phyloP scores from a whole-genome alignment of 2,888 invertebrate genomes.

The Folsomia candida region DNA sequence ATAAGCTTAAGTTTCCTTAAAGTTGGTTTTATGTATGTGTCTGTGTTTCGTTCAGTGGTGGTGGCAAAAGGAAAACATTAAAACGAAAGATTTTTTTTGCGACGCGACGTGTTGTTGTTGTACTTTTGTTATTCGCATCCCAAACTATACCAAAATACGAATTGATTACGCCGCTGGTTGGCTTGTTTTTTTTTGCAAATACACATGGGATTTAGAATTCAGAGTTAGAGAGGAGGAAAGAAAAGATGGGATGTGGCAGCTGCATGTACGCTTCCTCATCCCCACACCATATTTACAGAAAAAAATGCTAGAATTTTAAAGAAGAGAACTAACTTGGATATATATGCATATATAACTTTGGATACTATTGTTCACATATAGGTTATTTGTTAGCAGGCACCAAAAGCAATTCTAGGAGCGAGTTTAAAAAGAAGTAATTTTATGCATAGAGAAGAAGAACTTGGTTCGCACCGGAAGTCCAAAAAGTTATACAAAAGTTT shows the following conservation, averaged over 20 bases:
- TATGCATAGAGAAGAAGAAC: slow-evolving; percentile 10
- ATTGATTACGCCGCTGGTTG: slow-evolving; percentile 13
- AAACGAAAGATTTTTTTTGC: not conserved
- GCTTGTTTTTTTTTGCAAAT: slow-evolving; percentile 6
- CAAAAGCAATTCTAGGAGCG: slow-evolving; percentile 13
- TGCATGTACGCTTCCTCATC: not conserved
- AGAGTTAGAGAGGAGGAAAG: slow-evolving; percentile 1
- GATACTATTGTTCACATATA: not conserved
- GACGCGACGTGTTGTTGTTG: slow-evolving; percentile 2
- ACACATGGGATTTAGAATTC: slow-evolving; percentile 3
- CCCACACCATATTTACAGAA: not conserved
- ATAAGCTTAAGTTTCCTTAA: not conserved
- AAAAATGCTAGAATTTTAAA: not conserved
- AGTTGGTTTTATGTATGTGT: no score
- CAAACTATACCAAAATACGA: slow-evolving; percentile 10
- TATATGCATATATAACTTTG: not conserved
- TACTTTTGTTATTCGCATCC: slow-evolving; percentile 3
- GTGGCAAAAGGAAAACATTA: not conserved
- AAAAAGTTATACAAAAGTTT: not conserved
- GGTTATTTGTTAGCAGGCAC: not conserved
- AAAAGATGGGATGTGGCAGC: slow-evolving; percentile 1
- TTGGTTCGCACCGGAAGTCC: slow-evolving; percentile 10
- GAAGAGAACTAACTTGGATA: not conserved
- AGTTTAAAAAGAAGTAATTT: slow-evolving; percentile 18
- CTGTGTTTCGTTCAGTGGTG: no score